Evolutionary conservation across 2,113 vertebrate species (phyloP), one percentile per base, ranked within the genome.

Genomic region (Craseonycteris thonglongyai): DNA sequence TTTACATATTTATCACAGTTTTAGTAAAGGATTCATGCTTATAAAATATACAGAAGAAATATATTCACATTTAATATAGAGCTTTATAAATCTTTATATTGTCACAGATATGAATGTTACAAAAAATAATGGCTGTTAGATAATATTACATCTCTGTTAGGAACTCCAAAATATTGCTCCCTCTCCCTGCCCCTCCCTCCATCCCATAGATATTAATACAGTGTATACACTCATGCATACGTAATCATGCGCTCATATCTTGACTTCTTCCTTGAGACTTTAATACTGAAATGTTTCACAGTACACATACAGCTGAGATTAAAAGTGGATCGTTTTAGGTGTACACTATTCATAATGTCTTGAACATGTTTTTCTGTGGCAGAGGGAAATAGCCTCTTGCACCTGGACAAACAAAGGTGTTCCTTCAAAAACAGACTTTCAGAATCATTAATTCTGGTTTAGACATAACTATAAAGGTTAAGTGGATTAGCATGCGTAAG

Each of bases 341-440:
- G 72, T 56, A 65, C 45, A n/a, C 82, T 97, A 92, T 92, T 80
- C 42, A 30, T 94, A 79, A 92, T 90, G 51, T 54, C 95, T 93
- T 66, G 66, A 90, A 72, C 42, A 75, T 97, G 74, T 93, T 97
- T 96, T 94, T 78, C 93, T 94, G 59, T 92, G 72, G 87, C 74
- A 45, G 88, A 91, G 75, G 72, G 84, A 94, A 96, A 93, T 91
- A 95, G 19, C 89, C 54, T 90, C 79, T 2, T 90, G 91, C 96
- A 97, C 96, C 96, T 97, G 97, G 87, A 97, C 81, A 97, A 97
- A 97, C 96, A 97, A 88, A 95, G 92, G 94, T 97, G 96, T 95
- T 96, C 96, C 69, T 95, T 95, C 88, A 65, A 87, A 96, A 96
- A 76, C 93, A 95, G 84, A 78, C 82, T 95, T 97, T 91, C 86